Conservation (phyloP, 1,140 invertebrate genomes). For the Dendroctonus ponderosae region DNA sequence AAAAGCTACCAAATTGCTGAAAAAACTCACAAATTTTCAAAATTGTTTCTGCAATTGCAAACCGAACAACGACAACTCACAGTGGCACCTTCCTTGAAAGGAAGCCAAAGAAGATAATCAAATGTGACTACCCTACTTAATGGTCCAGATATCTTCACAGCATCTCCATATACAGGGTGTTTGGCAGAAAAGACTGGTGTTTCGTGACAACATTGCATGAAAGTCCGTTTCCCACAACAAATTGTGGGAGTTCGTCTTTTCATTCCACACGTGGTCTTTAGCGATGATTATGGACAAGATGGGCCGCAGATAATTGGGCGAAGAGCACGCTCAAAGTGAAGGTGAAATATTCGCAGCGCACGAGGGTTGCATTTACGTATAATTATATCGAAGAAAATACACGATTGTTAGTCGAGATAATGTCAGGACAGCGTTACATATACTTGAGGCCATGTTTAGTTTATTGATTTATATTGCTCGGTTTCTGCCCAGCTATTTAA, state of each 20-base stretch:
- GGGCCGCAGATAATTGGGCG: conserved; percentile 23
- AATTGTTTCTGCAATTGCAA: too few relatives aligned
- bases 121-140: neutral
- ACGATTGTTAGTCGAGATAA: conserved; percentile 13
- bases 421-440: conserved; percentile 2
- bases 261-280: conserved; percentile 24
- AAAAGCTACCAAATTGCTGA: too few relatives aligned
- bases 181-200: neutral
- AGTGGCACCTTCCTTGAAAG: neutral
- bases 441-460: neutral
- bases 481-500: neutral
- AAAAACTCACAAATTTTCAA: too few relatives aligned
- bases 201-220: neutral
- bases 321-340: conserved; percentile 28
- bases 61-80: too few relatives aligned
- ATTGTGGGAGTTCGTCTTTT: conserved; percentile 24
- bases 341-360: conserved; percentile 24
- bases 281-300: conserved; percentile 21
- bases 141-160: neutral
- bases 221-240: conserved; percentile 21
- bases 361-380: conserved; percentile 25
- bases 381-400: conserved; percentile 17
- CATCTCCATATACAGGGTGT: neutral
- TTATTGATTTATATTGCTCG: conserved; percentile 4
- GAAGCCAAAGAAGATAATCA: neutral